Evolutionary conservation across 2,797 vertebrate genomes (phyloP).

Genomic region (Ceryle rudis): DNA sequence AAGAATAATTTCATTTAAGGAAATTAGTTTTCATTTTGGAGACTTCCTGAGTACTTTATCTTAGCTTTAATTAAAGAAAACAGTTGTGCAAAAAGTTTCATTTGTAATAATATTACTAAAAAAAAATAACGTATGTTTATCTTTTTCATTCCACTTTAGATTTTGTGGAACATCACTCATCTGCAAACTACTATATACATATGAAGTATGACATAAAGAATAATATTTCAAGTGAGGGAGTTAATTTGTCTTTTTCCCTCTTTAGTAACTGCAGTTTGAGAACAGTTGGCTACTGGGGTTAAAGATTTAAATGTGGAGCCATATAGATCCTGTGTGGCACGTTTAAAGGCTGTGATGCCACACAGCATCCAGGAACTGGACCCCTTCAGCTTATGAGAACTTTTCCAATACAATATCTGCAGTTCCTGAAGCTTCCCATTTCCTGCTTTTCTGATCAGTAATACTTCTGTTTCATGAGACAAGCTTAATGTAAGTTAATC

Average conservation of each 20-base stretch:
- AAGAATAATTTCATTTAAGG: not conserved
- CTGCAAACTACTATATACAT: not conserved
- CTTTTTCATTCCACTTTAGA: not conserved
- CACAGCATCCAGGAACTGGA: not conserved
- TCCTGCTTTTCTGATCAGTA: not conserved
- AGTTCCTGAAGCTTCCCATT: not conserved
- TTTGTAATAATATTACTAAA: not conserved
- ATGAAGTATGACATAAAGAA: not conserved
- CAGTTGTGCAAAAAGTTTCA: not conserved
- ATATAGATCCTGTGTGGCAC: not conserved
- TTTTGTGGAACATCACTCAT: not conserved
- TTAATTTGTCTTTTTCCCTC: not conserved
- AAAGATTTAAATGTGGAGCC: not conserved
- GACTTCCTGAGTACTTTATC: not conserved
- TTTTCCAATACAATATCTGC: not conserved
- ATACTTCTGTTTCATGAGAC: not conserved
- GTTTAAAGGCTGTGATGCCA: not conserved
- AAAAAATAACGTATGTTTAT: not conserved
- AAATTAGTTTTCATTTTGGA: constrained; percentile 23
- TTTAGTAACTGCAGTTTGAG: not conserved
- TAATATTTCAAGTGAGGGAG: not conserved
- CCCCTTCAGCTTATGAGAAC: not conserved
- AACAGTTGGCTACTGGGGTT: not conserved
- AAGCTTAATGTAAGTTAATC: not conserved
- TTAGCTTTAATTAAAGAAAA: not conserved